Evolutionary conservation across 1,140 invertebrate genomes (phyloP).

Genomic region (Papilio aristodemus): DNA sequence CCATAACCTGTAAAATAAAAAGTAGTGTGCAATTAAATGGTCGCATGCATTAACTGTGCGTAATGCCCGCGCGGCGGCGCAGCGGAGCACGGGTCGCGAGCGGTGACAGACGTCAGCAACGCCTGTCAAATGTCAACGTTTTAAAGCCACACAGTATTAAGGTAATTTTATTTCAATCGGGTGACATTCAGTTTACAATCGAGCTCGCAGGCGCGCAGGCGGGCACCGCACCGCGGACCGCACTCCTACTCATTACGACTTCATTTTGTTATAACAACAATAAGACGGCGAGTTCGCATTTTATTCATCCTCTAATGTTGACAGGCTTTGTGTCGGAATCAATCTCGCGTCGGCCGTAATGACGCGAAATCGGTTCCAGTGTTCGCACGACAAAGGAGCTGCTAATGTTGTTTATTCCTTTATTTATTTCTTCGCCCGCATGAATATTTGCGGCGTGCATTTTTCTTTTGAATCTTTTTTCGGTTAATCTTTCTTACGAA

Average conservation of each 20-base stretch:
- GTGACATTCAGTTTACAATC: conserved; percentile 60
- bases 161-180: conserved; percentile 75
- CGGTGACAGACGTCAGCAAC: conserved; percentile 62
- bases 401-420: conserved; percentile 66
- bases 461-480: conserved; percentile 39
- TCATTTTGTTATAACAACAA: conserved; percentile 79
- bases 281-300: conserved; percentile 60
- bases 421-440: conserved; percentile 56
- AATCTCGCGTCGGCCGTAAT: conserved; percentile 71
- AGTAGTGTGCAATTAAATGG: conserved; percentile 16
- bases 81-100: background rate
- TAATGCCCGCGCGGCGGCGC: background rate
- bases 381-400: conserved; percentile 59
- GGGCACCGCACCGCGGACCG: conserved; percentile 31
- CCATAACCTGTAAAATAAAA: background rate
- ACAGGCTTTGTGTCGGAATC: conserved; percentile 73
- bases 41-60: conserved; percentile 25
- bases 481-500: conserved; percentile 30
- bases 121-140: conserved; percentile 72
- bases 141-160: conserved; percentile 60
- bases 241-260: conserved; percentile 74
- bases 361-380: conserved; percentile 73
- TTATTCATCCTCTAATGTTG: conserved; percentile 62
- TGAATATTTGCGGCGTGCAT: conserved; percentile 46
- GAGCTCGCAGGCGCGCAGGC: conserved; percentile 27